Evolutionary conservation across 2,888 invertebrate species (phyloP), one percentile per base, ranked within the genome.

Genomic region (Lasioglossum zephyrum): DNA sequence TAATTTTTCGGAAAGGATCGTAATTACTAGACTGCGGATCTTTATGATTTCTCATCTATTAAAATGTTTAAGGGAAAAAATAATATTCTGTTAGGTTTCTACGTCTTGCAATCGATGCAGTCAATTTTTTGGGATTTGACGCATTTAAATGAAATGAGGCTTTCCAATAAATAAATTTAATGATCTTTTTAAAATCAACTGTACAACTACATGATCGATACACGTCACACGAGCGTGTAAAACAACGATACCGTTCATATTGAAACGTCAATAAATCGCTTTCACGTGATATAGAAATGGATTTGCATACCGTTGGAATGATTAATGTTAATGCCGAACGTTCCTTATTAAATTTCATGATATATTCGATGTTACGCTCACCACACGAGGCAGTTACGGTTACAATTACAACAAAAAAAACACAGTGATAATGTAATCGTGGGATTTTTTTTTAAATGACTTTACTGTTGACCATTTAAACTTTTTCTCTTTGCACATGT

Each of bases 401-500:
- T 53, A 41, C n/a, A 80, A 36, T 69, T 41, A 26, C 22, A 18
- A 39, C n/a, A 47, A 73, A 57, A 57, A 44, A 47, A 39, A 36
- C 2, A 2, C 9, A 0, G 22, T 26, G 63, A 60, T 72, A 73
- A 77, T 63, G 57, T 31, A 47, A 81, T 70, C 57, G 72, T 18
- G 9, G 11, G 8, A 11, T 9, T 69, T 39, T 39, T 69, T 69
- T 31, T 9, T 9, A 22, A 39, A 44, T 41, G 66, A 31, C 31
- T 66, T 66, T 31, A 66, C 66, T 16, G 36, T 60, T 6, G 47
- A 63, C 5, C 8, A 26, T 73, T 73, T 41, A 9, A 84, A 41
- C 8, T 53, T 44, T 53, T 79, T 73, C 79, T 79, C 60, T 79
- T 70, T 70, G 16, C 36, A 47, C 53, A 53, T 57, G 63, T 85